Percentiles rank a stretch among this genome's conserved stretches.
These are phyloP conservation scores for Ornithoptera alexandrae DNA, from an alignment of 2,888 invertebrate species.

Conservation along the genomic window DNA sequence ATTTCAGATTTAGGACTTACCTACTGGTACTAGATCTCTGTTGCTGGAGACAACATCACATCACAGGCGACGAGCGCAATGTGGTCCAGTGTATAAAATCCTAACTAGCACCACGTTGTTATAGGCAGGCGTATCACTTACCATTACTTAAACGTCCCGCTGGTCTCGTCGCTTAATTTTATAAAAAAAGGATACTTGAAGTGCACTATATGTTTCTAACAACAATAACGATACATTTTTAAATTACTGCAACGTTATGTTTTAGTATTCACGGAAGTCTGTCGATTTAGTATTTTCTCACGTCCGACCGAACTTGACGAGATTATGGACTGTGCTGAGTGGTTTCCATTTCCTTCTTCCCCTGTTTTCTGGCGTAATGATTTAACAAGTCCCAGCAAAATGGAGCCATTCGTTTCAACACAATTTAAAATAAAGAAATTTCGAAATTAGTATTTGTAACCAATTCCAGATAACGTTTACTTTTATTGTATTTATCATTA, in stretches of 20 bases:
- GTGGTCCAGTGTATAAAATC: too few relatives aligned
- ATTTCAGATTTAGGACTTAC: too few relatives aligned
- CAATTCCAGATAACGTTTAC: not conserved
- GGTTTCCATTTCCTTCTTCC: slow-evolving; percentile 24
- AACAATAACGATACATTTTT: not conserved
- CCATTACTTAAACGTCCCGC: too few relatives aligned
- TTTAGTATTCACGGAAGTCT: slow-evolving; percentile 78
- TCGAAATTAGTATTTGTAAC: not conserved
- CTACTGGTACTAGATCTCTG: too few relatives aligned
- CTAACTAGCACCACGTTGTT: too few relatives aligned
- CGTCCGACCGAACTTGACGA: slow-evolving; percentile 23
- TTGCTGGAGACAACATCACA: too few relatives aligned
- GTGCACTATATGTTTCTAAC: not conserved
- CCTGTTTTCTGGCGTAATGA: slow-evolving; percentile 16
- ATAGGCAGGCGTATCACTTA: too few relatives aligned
- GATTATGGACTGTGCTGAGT: slow-evolving; percentile 24
- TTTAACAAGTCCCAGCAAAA: slow-evolving; percentile 9
- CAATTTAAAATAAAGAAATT: not conserved
- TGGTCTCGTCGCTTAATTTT: not conserved
- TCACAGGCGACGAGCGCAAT: too few relatives aligned
- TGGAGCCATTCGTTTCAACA: slow-evolving; percentile 8
- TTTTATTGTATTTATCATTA: not conserved
- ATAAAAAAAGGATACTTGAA: too few relatives aligned
- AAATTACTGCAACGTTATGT: slow-evolving; percentile 34
- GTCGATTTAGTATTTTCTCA: slow-evolving; percentile 14